A percentile compares a stretch with the other conserved stretches of the same genome.
phyloP scores from a whole-genome alignment of 2,888 invertebrate genomes.

The Harpagoxenus sublaevis region DNA sequence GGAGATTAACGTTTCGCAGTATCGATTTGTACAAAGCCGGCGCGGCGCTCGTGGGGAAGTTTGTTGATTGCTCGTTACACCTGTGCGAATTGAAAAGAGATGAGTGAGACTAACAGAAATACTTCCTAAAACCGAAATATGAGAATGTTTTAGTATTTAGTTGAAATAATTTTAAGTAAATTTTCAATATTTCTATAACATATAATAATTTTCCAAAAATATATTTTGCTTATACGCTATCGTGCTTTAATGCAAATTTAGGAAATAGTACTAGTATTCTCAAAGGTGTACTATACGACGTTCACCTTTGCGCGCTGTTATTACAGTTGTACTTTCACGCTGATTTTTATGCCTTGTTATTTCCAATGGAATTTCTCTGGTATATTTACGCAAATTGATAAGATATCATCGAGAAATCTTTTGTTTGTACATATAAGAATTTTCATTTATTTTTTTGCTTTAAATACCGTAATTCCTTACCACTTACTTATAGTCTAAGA shows the following conservation, averaged over 20 bases:
- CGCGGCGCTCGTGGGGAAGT: not conserved
- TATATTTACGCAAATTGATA: not conserved
- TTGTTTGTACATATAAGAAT: not conserved
- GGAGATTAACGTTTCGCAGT: slow-evolving; percentile 19
- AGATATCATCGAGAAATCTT: not conserved
- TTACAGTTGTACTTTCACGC: not conserved
- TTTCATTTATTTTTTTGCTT: not conserved
- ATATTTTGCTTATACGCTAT: not conserved
- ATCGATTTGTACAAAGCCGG: slow-evolving; percentile 6
- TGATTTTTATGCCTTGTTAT: not conserved
- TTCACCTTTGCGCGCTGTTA: not conserved
- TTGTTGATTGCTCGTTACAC: slow-evolving; percentile 32
- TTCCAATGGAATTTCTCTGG: not conserved
- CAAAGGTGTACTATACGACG: not conserved
- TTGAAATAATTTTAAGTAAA: not conserved
- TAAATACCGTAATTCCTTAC: not conserved
- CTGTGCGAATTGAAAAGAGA: not conserved
- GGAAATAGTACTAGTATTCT: not conserved
- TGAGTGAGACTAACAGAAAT: not conserved
- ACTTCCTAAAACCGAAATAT: not conserved
- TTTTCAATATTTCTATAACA: not conserved
- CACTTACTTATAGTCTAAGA: not conserved
- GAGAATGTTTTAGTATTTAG: not conserved
- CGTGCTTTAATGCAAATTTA: not conserved
- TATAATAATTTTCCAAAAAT: not conserved